phyloP scores from a whole-genome alignment of 2,797 vertebrate species.

The Coendou prehensilis region DNA sequence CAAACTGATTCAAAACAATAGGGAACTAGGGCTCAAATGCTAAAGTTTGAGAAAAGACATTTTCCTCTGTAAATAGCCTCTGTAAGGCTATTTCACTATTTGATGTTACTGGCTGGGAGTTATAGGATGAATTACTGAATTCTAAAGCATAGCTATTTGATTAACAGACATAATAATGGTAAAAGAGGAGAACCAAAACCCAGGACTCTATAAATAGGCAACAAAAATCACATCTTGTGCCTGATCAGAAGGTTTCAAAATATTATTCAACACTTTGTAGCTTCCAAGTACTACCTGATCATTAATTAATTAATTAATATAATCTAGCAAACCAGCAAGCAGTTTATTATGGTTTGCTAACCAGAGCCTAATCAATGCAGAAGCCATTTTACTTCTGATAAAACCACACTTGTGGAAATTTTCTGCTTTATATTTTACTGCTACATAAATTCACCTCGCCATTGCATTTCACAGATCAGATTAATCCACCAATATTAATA shows the following conservation, averaged over 20 bases:
- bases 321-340: background rate
- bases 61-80: constrained; percentile 3
- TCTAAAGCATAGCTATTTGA: background rate
- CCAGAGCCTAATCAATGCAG: constrained; percentile 64
- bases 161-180: constrained; percentile 43
- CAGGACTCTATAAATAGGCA: background rate
- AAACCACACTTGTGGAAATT: constrained; percentile 66
- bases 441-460: background rate
- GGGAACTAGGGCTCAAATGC: background rate
- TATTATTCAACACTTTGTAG: constrained; percentile 37
- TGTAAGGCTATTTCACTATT: constrained; percentile 2
- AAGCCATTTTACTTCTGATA: constrained; percentile 62
- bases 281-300: constrained; percentile 45
- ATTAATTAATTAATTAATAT: constrained; percentile 57
- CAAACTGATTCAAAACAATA: constrained; percentile 8
- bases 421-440: constrained; percentile 65
- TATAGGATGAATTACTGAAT: constrained; percentile 23
- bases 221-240: constrained; percentile 12
- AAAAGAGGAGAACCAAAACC: constrained; percentile 26
- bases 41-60: constrained; percentile 13
- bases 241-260: constrained; percentile 42
- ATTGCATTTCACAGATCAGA: constrained; percentile 43
- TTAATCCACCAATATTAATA: constrained; percentile 74
- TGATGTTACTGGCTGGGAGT: background rate
- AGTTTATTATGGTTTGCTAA: constrained; percentile 68